Percentiles rank a stretch among this genome's conserved stretches.
phyloP scores from a whole-genome alignment of 2,888 invertebrate genomes.

The Nephrotoma flavescens region DNA sequence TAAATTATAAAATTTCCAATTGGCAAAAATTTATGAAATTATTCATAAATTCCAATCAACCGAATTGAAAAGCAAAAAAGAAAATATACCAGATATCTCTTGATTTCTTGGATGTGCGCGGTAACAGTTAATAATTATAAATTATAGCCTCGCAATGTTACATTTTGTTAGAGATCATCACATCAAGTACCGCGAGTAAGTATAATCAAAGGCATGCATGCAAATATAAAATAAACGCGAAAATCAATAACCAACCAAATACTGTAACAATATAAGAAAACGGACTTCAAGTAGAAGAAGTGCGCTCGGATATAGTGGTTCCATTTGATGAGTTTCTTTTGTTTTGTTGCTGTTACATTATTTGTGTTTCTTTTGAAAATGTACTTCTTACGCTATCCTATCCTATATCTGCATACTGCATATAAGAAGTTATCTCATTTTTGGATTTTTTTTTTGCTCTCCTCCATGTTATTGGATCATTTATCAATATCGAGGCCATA shows the following conservation, averaged over 20 bases:
- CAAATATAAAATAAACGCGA: background rate
- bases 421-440: background rate
- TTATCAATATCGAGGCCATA: constrained; percentile 2
- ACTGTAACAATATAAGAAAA: background rate
- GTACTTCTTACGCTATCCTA: background rate
- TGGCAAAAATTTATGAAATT: background rate
- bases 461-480: constrained; percentile 1
- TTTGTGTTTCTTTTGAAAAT: background rate
- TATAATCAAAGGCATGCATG: background rate
- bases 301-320: background rate
- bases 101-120: background rate
- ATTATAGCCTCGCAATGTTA: background rate
- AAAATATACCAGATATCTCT: background rate
- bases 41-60: background rate
- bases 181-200: background rate
- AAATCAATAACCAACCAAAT: background rate
- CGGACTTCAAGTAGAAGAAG: background rate
- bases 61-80: background rate
- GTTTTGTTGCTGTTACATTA: background rate
- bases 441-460: background rate
- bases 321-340: background rate
- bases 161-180: background rate
- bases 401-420: background rate
- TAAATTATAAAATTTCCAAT: background rate
- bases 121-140: background rate